Conservation (phyloP, 2,888 invertebrate genomes). For the Sphinx pinastri region DNA sequence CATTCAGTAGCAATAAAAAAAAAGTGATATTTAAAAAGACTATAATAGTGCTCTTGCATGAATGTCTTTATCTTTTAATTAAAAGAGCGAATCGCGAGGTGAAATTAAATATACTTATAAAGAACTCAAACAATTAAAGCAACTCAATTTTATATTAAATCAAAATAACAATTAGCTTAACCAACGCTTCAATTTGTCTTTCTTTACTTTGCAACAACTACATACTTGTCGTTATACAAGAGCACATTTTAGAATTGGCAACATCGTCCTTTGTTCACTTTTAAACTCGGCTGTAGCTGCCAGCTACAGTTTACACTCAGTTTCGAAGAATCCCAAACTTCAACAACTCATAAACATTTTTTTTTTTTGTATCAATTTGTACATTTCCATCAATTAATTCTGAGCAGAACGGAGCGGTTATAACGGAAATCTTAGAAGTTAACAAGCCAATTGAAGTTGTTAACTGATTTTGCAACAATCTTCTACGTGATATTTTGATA, state of each 20-base stretch:
- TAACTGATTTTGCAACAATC: slow-evolving; percentile 13
- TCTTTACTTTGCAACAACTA: too few species aligned
- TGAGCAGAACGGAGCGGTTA: neutral
- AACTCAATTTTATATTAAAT: too few species aligned
- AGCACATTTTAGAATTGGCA: neutral
- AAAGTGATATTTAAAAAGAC: too few species aligned
- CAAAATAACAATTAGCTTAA: too few species aligned
- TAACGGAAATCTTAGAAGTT: neutral
- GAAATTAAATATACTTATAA: too few species aligned
- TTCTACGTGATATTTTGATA: slow-evolving; percentile 18
- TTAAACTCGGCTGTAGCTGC: neutral
- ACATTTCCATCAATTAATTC: neutral
- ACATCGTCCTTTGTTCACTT: neutral
- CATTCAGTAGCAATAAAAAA: too few species aligned
- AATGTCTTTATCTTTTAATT: too few species aligned
- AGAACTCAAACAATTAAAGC: too few species aligned
- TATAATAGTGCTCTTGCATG: too few species aligned
- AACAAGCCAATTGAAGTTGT: slow-evolving; percentile 19
- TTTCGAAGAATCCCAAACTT: neutral
- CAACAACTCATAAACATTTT: neutral
- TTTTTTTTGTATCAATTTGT: neutral
- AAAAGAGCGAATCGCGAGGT: too few species aligned
- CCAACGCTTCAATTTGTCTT: too few species aligned
- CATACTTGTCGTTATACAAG: neutral
- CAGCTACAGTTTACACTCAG: neutral